Conservation (phyloP, 2,113 vertebrate species). For the Ceyx melanurus region DNA sequence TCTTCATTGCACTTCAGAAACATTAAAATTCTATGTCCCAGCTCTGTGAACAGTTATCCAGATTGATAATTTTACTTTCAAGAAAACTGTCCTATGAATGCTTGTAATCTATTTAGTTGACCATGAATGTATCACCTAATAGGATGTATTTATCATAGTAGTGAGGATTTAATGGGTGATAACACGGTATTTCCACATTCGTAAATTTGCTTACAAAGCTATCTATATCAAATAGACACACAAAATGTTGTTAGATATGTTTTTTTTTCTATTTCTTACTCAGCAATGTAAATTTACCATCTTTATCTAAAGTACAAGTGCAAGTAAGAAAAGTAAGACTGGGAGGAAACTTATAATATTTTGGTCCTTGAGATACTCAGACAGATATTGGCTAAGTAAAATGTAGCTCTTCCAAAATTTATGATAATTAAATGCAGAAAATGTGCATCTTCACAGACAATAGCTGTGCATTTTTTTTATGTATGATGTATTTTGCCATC, state of each 20-base stretch:
- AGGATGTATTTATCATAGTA: background rate
- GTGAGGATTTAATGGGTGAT: background rate
- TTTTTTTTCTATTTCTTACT: background rate
- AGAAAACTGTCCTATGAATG: background rate
- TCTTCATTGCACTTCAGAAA: background rate
- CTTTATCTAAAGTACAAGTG: background rate
- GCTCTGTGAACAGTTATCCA: background rate
- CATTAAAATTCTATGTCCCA: background rate
- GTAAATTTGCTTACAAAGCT: background rate
- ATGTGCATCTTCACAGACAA: background rate
- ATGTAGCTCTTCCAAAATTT: background rate
- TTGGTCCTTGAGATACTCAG: background rate
- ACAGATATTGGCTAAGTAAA: background rate
- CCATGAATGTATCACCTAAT: background rate
- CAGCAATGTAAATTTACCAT: background rate
- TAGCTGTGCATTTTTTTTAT: background rate
- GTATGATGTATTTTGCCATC: background rate
- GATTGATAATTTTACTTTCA: background rate
- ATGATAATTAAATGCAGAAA: background rate
- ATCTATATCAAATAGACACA: background rate
- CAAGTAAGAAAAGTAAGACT: background rate
- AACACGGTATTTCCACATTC: background rate
- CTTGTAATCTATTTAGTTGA: background rate
- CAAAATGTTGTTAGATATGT: background rate
- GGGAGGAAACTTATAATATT: background rate